Base-by-base conservation (phyloP, 2,113 vertebrate species). In the Scortum barcoo region DNA sequence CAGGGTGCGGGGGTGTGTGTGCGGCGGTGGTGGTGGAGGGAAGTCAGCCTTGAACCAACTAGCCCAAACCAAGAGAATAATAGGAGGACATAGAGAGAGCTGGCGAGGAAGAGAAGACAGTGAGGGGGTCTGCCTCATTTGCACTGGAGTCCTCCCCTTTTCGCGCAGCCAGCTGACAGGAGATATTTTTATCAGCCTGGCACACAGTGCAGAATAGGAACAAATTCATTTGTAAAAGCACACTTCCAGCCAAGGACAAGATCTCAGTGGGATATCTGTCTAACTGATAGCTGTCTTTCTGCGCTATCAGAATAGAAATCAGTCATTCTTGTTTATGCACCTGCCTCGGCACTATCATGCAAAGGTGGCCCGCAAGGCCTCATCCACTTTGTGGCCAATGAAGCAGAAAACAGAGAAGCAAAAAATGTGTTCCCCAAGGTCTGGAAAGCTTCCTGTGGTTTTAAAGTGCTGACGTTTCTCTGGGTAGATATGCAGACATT, bases 141-240 rank as follows among this genome's bases (percentile, higher is more conserved):
- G 87, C 87, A 92, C 86, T 53, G 79, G 82, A 87, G 88, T 83
- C 86, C 81, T 89, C 86, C 87, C 66, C 67, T 88, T 78, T 22
- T 88, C 60, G 78, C 53, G 58, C 77, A 84, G 69, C 72, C 78
- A 67, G 90, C 90, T 93, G 94, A 93, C 91, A 93, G 85, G 73
- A 86, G 86, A 94, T 91, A 91, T 93, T 93, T 94, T 94, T 95
- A 95, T 94, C 92, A 92, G 90, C 54, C 74, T 78, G 85, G 77
- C 74, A 72, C 91, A 83, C 79, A 58, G 77, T 72, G 78, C 86
- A 86, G 79, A 90, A 86, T 85, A 86, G 80, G 89, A 93, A 90
- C 86, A 72, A 78, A 89, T 91, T 93, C 81, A 93, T 93, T 92
- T 93, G 89, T 92, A 91, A 83, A 88, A 72, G 58, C 73, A 6